Percentiles rank a stretch among this genome's conserved stretches.
These are phyloP conservation scores for Eurytoma adleriae DNA, from an alignment of 2,888 invertebrate genomes.

Conservation along the genomic window DNA sequence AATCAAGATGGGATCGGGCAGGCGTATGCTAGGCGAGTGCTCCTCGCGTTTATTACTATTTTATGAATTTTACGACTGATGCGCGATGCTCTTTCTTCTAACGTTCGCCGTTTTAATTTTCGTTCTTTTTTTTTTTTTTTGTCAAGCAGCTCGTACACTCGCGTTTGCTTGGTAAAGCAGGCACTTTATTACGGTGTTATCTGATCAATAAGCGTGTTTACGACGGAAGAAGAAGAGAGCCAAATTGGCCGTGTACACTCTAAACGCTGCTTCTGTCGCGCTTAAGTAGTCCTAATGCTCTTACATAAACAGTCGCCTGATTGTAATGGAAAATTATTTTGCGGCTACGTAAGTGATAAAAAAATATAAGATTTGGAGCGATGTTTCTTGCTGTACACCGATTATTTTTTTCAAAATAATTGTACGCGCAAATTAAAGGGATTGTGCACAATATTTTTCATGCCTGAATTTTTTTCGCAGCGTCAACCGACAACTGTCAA, in stretches of 20 bases:
- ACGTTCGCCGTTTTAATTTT: not conserved
- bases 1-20: too few species aligned
- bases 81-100: not conserved
- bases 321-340: not conserved
- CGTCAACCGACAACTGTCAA: too few species aligned
- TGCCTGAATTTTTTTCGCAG: too few species aligned
- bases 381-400: too few species aligned
- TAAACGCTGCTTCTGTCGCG: not conserved
- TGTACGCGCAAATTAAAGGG: too few species aligned
- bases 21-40: too few species aligned
- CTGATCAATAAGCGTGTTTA: constrained; percentile 36
- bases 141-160: not conserved
- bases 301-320: constrained; percentile 3
- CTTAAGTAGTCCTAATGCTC: constrained; percentile 40
- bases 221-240: constrained; percentile 6
- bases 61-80: constrained; percentile 20
- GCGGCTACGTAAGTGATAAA: too few species aligned
- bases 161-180: constrained; percentile 5
- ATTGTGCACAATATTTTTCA: too few species aligned
- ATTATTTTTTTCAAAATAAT: too few species aligned
- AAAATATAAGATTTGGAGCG: too few species aligned
- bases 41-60: constrained; percentile 5
- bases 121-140: not conserved
- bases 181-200: constrained; percentile 37
- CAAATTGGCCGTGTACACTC: constrained; percentile 6